Evolutionary conservation across 2,888 invertebrate genomes (phyloP).

Genomic region (Creontiades dilutus): DNA sequence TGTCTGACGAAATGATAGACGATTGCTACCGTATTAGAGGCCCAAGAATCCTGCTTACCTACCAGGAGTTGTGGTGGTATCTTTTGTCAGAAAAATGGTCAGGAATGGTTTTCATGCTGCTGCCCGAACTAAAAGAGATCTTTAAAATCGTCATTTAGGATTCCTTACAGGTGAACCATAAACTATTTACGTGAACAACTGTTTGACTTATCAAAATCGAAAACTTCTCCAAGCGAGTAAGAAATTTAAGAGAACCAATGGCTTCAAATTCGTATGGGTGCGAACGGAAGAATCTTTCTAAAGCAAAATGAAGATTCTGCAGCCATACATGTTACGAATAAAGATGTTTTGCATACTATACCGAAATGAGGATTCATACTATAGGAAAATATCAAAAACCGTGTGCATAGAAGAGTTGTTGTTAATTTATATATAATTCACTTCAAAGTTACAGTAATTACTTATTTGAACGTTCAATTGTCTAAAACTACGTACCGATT

Average conservation of each 20-base stretch:
- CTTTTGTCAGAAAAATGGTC: constrained; percentile 6
- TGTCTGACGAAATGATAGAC: no score
- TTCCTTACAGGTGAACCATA: not conserved
- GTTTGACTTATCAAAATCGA: not conserved
- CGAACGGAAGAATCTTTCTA: not conserved
- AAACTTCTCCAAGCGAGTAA: not conserved
- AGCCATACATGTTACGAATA: not conserved
- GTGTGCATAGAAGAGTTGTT: no score
- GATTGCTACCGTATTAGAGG: no score
- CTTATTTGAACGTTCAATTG: not conserved
- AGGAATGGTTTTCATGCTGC: not conserved
- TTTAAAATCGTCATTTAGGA: not conserved
- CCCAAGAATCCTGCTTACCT: not conserved
- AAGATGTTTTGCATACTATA: not conserved
- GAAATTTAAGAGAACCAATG: not conserved
- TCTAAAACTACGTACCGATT: not conserved
- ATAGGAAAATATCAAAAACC: no score
- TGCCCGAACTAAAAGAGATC: not conserved
- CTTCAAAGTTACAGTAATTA: not conserved
- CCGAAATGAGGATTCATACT: not conserved
- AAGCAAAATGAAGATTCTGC: not conserved
- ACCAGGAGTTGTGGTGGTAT: not conserved
- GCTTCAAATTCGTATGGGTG: constrained; percentile 12
- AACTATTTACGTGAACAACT: not conserved
- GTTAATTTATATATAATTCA: no score